Conservation (phyloP, 2,888 invertebrate species). For the Napeogenes inachia region DNA sequence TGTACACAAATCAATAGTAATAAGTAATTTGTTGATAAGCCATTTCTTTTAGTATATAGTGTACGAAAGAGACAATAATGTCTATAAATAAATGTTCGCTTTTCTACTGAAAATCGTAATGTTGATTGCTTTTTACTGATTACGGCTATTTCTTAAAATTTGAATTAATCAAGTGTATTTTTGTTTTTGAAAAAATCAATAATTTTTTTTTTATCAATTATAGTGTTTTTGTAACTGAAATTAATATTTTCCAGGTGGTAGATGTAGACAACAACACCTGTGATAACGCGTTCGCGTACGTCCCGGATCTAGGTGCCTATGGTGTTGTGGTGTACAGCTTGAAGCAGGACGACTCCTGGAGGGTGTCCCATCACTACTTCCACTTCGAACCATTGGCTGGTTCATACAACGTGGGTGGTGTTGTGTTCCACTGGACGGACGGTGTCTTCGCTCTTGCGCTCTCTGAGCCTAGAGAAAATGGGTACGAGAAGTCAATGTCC, state of each 20-base stretch:
- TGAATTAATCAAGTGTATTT: too few species aligned
- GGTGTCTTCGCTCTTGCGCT: constrained; percentile 87
- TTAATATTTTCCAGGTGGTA: constrained; percentile 74
- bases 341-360: constrained; percentile 85
- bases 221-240: background rate
- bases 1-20: too few species aligned
- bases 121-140: too few species aligned
- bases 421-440: constrained; percentile 92
- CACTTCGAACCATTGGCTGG: constrained; percentile 88
- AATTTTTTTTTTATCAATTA: too few species aligned
- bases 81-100: too few species aligned
- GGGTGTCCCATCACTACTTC: constrained; percentile 89
- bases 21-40: too few species aligned
- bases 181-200: too few species aligned
- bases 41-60: too few species aligned
- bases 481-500: constrained; percentile 48
- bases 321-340: constrained; percentile 87
- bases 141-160: too few species aligned
- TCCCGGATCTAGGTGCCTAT: constrained; percentile 86
- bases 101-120: too few species aligned
- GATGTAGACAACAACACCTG: constrained; percentile 84
- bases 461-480: constrained; percentile 77
- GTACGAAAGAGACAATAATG: too few species aligned
- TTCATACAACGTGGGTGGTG: constrained; percentile 85
- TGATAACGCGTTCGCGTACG: constrained; percentile 85